phyloP scores from a whole-genome alignment of 2,113 vertebrate genomes.

The Euleptes europaea region DNA sequence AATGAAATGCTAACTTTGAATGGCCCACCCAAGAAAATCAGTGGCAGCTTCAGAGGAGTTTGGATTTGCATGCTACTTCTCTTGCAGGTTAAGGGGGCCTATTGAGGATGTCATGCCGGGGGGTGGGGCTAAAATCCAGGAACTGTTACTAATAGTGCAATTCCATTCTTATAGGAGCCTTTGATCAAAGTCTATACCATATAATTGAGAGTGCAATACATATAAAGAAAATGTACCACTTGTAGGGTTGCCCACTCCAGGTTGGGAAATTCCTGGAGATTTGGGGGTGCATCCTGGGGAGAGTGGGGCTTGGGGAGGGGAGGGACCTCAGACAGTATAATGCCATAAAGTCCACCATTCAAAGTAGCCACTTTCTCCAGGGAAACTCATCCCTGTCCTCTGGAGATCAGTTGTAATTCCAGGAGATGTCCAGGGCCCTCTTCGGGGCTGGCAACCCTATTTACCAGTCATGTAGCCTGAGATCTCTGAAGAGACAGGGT shows the following conservation, averaged over 20 bases:
- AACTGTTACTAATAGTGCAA: not conserved
- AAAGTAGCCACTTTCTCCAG: too few species aligned
- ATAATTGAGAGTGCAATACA: not conserved
- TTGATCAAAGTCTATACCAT: not conserved
- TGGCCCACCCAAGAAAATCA: not conserved
- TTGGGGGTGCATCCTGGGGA: too few species aligned
- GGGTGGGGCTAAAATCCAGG: not conserved
- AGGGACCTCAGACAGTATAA: too few species aligned
- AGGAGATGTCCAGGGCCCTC: too few species aligned
- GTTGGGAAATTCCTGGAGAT: too few species aligned
- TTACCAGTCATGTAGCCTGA: not conserved
- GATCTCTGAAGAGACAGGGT: constrained; percentile 41
- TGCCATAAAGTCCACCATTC: too few species aligned
- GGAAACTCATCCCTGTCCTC: too few species aligned
- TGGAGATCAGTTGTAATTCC: too few species aligned
- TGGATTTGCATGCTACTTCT: not conserved
- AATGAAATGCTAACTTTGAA: not conserved
- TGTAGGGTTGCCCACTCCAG: too few species aligned
- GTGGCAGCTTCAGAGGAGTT: not conserved
- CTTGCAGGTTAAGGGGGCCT: not conserved
- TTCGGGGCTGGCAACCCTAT: too few species aligned
- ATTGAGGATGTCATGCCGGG: not conserved
- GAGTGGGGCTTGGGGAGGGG: too few species aligned
- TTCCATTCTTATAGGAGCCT: not conserved
- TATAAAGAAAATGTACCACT: not conserved